Evolutionary conservation across 64 coral and sea anemone genomes (phyloP).

Genomic region (Platygyra sinensis): DNA sequence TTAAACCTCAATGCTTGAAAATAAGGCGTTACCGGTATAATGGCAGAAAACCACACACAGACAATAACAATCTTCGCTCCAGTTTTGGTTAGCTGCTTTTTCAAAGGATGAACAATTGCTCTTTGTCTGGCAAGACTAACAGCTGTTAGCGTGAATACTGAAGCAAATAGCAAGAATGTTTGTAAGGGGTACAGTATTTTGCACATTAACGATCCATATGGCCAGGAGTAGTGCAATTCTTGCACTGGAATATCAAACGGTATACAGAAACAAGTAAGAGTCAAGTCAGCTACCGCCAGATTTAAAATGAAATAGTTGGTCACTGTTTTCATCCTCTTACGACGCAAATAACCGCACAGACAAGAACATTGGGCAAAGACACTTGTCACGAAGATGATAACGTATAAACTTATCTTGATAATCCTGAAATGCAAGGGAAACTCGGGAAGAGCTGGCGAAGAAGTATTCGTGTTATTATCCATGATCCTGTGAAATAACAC

Average conservation of each 20-base stretch:
- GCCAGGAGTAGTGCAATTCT: neutral
- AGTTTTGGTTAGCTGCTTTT: neutral
- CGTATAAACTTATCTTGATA: neutral
- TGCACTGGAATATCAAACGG: constrained; percentile 3
- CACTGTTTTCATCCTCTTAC: neutral
- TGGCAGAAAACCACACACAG: constrained; percentile 18
- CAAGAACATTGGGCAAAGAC: neutral
- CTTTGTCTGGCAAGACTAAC: constrained; percentile 20
- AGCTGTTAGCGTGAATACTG: constrained; percentile 18
- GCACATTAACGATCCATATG: constrained; percentile 31
- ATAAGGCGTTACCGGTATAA: neutral
- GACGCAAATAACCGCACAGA: neutral
- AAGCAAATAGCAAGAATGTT: constrained; percentile 5
- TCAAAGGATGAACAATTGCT: constrained; percentile 35
- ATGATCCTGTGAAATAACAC: neutral
- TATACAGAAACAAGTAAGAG: neutral
- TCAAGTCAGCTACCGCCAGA: neutral
- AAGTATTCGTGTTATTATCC: neutral
- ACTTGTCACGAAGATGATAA: neutral
- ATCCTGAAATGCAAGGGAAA: neutral
- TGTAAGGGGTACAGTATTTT: constrained; percentile 33
- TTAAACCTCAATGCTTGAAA: constrained; percentile 1
- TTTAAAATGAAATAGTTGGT: neutral
- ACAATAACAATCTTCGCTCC: constrained; percentile 1
- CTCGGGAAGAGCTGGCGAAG: neutral